Evolutionary conservation across 2,888 invertebrate species (phyloP).

Genomic region (Ptychoptera contaminata): DNA sequence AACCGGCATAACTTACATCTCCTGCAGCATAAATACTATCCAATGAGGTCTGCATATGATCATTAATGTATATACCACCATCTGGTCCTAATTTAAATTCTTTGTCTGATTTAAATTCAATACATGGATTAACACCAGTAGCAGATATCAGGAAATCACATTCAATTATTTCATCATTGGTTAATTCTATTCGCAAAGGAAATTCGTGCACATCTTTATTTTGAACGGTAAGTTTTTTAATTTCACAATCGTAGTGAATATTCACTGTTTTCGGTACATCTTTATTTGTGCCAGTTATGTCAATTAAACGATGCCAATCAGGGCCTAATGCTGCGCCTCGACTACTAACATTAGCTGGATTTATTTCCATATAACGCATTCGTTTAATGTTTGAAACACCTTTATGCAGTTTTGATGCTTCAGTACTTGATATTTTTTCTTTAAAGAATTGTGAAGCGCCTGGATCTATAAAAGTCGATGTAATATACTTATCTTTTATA

Average conservation of each 20-base stretch:
- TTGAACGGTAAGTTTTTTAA: slow-evolving; percentile 18
- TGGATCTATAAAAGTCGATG: slow-evolving; percentile 87
- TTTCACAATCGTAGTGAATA: slow-evolving; percentile 45
- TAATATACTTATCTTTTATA: slow-evolving; percentile 82
- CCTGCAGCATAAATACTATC: slow-evolving; percentile 83
- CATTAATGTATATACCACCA: slow-evolving; percentile 75
- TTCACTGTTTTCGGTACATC: slow-evolving; percentile 29
- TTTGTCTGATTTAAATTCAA: slow-evolving; percentile 38
- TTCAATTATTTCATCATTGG: slow-evolving; percentile 50
- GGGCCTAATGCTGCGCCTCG: slow-evolving; percentile 90
- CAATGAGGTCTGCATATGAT: slow-evolving; percentile 67
- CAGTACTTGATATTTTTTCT: slow-evolving; percentile 2
- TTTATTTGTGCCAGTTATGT: slow-evolving; percentile 37
- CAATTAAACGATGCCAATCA: slow-evolving; percentile 74
- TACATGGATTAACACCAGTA: slow-evolving; percentile 72
- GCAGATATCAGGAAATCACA: slow-evolving; percentile 92
- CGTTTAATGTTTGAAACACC: slow-evolving; percentile 35
- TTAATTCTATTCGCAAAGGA: slow-evolving; percentile 57
- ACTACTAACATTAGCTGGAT: slow-evolving; percentile 29
- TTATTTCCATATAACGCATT: slow-evolving; percentile 49
- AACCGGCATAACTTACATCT: slow-evolving; percentile 76
- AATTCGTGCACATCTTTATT: slow-evolving; percentile 32
- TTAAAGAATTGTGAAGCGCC: slow-evolving; percentile 92
- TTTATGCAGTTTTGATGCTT: not conserved
- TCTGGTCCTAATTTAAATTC: slow-evolving; percentile 42